phyloP scores from a whole-genome alignment of 2,113 vertebrate species.

The Malurus cyaneus region DNA sequence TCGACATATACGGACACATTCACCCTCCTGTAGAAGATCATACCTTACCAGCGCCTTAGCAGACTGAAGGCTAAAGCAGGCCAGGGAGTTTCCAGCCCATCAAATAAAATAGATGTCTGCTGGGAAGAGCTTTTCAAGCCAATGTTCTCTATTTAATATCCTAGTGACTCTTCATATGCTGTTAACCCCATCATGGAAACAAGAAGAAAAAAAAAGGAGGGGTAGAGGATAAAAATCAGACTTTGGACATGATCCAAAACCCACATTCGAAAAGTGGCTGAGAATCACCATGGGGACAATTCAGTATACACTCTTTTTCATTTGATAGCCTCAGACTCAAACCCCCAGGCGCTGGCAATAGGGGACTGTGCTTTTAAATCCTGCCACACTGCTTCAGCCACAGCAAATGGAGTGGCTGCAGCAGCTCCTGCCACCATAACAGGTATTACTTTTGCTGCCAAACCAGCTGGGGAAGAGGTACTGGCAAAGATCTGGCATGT shows the following conservation, averaged over 20 bases:
- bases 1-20: neutral
- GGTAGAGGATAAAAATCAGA: neutral
- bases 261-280: neutral
- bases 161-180: neutral
- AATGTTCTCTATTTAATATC: neutral
- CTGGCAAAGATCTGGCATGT: neutral
- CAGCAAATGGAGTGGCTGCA: neutral
- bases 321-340: neutral
- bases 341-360: neutral
- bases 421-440: neutral
- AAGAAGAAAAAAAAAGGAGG: rapidly evolving
- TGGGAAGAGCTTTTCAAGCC: constrained; percentile 11
- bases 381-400: neutral
- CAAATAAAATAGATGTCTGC: constrained; percentile 14
- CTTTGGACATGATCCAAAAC: neutral
- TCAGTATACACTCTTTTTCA: neutral
- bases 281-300: constrained; percentile 8
- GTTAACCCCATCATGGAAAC: neutral
- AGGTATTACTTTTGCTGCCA: neutral
- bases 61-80: neutral
- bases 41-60: neutral
- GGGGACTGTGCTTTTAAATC: neutral
- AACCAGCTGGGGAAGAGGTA: neutral
- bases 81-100: constrained; percentile 44
- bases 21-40: neutral